Percentiles rank a stretch among this genome's conserved stretches.
These are phyloP conservation scores for Ctenopoma multispine DNA, from an alignment of 2,797 vertebrate species.

Conservation along the genomic window DNA sequence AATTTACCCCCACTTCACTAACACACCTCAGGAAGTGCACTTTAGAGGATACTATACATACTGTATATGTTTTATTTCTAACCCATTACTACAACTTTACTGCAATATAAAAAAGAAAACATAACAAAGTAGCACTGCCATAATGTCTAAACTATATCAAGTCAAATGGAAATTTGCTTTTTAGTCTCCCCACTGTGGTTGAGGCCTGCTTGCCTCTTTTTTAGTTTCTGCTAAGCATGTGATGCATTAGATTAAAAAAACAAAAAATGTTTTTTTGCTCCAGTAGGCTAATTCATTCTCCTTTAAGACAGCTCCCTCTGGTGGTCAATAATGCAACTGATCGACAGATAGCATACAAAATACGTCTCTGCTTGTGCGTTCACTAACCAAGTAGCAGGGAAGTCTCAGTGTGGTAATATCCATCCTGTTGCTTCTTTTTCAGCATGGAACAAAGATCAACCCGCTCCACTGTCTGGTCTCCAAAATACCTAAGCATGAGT, in stretches of 20 bases:
- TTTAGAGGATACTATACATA: background rate
- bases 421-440: constrained; percentile 88
- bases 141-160: constrained; percentile 14
- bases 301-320: constrained; percentile 50
- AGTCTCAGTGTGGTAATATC: constrained; percentile 80
- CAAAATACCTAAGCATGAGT: constrained; percentile 83
- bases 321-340: constrained; percentile 27
- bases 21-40: background rate
- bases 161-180: constrained; percentile 52
- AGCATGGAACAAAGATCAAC: constrained; percentile 97
- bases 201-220: constrained; percentile 11
- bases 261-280: background rate
- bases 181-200: constrained; percentile 12
- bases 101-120: no score
- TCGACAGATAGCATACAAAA: accelerated
- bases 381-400: constrained; percentile 75
- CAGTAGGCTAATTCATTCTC: background rate
- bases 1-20: background rate
- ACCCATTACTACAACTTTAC: background rate
- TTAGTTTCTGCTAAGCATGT: constrained; percentile 16
- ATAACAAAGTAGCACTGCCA: constrained; percentile 16
- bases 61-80: background rate
- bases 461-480: constrained; percentile 88
- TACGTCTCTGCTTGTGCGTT: background rate
- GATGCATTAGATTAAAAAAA: background rate